Conservation (phyloP, 2,888 invertebrate genomes). For the Sarcophaga carnaria region DNA sequence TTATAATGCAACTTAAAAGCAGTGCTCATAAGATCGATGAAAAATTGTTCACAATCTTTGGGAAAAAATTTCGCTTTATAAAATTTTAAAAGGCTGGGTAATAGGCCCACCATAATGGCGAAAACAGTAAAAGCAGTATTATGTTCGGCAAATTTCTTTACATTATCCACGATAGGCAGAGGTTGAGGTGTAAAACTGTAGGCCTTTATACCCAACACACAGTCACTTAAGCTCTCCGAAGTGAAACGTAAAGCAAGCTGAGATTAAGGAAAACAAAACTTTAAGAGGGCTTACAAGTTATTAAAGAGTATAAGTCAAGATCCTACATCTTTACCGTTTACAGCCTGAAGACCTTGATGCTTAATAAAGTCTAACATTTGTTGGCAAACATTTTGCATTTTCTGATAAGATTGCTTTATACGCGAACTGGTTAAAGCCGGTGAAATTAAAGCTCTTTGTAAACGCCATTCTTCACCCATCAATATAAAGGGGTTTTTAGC, state of each 20-base stretch:
- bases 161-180: conserved; percentile 77
- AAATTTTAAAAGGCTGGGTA: conserved; percentile 75
- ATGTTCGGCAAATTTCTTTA: conserved; percentile 77
- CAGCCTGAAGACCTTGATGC: conserved; percentile 69
- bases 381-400: conserved; percentile 81
- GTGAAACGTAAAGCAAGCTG: conserved; percentile 80
- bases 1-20: conserved; percentile 74
- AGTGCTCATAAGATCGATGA: conserved; percentile 72
- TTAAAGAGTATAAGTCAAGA: neutral
- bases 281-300: neutral
- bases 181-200: conserved; percentile 77
- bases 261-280: neutral
- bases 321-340: conserved; percentile 81
- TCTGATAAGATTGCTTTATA: conserved; percentile 82
- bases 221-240: conserved; percentile 81
- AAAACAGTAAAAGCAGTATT: conserved; percentile 74
- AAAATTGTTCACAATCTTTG: conserved; percentile 85
- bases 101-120: conserved; percentile 75
- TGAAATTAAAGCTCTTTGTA: conserved; percentile 82
- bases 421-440: conserved; percentile 83
- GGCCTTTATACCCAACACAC: conserved; percentile 82
- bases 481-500: conserved; percentile 83
- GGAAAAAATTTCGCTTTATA: conserved; percentile 76
- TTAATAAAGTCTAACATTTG: conserved; percentile 35
- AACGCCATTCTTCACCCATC: conserved; percentile 83